phyloP scores from a whole-genome alignment of 2,888 invertebrate species.

The Hirtodrosophila confusa region DNA sequence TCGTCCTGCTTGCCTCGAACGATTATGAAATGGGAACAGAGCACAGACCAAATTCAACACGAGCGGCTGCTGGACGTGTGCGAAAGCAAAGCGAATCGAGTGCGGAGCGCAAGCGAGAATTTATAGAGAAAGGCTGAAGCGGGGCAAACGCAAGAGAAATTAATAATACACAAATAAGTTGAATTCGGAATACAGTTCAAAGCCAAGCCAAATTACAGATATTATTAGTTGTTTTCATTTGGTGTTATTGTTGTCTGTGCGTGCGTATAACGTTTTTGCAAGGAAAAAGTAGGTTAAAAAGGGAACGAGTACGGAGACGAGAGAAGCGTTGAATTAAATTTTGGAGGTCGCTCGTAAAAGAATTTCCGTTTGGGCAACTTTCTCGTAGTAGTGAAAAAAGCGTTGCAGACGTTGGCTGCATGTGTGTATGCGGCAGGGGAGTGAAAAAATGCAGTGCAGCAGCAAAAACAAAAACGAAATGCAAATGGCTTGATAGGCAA shows the following conservation, averaged over 20 bases:
- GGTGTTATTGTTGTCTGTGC: slow-evolving; percentile 34
- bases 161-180: slow-evolving; percentile 34
- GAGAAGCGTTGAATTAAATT: slow-evolving; percentile 27
- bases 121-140: slow-evolving; percentile 62
- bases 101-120: slow-evolving; percentile 70
- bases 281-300: slow-evolving; percentile 60
- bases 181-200: slow-evolving; percentile 19
- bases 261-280: slow-evolving; percentile 36
- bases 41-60: slow-evolving; percentile 61
- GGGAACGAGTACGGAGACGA: slow-evolving; percentile 11
- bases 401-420: slow-evolving; percentile 60
- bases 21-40: slow-evolving; percentile 40
- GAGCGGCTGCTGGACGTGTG: slow-evolving; percentile 81
- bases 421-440: slow-evolving; percentile 63
- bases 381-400: slow-evolving; percentile 54
- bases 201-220: slow-evolving; percentile 25
- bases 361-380: slow-evolving; percentile 20
- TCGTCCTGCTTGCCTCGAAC: slow-evolving; percentile 18
- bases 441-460: slow-evolving; percentile 70
- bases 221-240: slow-evolving; percentile 17
- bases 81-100: slow-evolving; percentile 59
- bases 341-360: slow-evolving; percentile 58
- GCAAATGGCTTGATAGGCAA: slow-evolving; percentile 72
- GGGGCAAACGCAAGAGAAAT: slow-evolving; percentile 25
- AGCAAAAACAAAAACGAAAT: slow-evolving; percentile 53